Conservation (phyloP, 2,888 invertebrate species). For the Chalcis sispes region DNA sequence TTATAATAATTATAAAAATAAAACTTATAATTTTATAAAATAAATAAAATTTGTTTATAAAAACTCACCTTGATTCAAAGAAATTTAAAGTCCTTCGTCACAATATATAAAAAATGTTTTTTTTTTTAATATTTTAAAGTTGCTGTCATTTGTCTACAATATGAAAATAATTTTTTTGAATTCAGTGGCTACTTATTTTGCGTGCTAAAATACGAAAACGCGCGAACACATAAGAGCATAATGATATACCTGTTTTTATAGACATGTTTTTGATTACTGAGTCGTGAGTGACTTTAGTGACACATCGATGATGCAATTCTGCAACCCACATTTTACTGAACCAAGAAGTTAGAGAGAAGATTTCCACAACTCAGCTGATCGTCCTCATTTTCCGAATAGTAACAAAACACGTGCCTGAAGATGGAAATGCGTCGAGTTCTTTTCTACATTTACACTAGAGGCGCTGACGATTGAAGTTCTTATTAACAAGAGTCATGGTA, state of each 20-base stretch:
- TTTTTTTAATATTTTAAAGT: too few species aligned
- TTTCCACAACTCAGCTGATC: slow-evolving; percentile 30
- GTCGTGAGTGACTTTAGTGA: background rate
- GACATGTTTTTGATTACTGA: background rate
- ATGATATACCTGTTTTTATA: background rate
- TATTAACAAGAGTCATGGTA: too few species aligned
- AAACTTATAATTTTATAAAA: too few species aligned
- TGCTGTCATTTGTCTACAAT: background rate
- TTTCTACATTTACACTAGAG: background rate
- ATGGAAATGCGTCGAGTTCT: background rate
- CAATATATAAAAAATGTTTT: too few species aligned
- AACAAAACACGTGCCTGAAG: background rate
- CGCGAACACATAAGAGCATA: background rate
- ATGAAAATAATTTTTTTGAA: background rate
- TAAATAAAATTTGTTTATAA: too few species aligned
- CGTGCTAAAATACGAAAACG: too few species aligned
- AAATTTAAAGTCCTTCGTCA: background rate
- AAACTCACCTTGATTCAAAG: slow-evolving; percentile 1
- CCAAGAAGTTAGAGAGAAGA: background rate
- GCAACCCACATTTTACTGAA: background rate
- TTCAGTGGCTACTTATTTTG: too few species aligned
- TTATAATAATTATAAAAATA: too few species aligned
- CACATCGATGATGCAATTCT: slow-evolving; percentile 19
- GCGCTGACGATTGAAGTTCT: too few species aligned
- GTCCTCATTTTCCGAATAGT: slow-evolving; percentile 45